phyloP scores from a whole-genome alignment of 2,113 vertebrate genomes.

The Corythoichthys haematopterus region DNA sequence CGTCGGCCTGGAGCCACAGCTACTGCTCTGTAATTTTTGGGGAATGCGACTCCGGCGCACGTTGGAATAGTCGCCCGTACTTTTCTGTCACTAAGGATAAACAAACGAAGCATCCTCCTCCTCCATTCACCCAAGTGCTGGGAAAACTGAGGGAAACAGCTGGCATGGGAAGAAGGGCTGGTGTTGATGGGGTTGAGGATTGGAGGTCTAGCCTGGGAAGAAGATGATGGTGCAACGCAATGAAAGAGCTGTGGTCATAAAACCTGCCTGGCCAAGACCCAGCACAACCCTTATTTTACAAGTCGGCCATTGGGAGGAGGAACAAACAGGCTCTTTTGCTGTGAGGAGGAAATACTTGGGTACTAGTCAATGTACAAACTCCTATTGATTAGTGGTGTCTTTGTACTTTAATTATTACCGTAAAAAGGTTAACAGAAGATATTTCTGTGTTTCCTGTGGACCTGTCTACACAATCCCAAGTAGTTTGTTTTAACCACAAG shows the following conservation, averaged over 20 bases:
- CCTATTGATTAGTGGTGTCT: neutral
- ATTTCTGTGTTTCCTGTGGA: neutral
- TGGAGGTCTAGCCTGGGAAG: slow-evolving; percentile 5
- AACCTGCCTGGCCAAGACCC: slow-evolving; percentile 66
- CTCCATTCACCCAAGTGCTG: slow-evolving; percentile 37
- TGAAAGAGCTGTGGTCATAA: slow-evolving; percentile 57
- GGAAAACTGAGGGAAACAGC: slow-evolving; percentile 51
- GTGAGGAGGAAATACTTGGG: neutral
- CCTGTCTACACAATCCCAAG: neutral
- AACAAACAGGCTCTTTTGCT: neutral
- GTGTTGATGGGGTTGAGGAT: slow-evolving; percentile 3
- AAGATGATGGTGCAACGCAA: slow-evolving; percentile 36
- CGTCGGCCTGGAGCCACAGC: slow-evolving; percentile 43
- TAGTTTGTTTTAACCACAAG: no score
- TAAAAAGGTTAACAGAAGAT: neutral
- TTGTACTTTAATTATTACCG: neutral
- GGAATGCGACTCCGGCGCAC: slow-evolving; percentile 53
- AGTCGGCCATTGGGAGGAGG: slow-evolving; percentile 29
- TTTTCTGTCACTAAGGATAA: slow-evolving; percentile 42
- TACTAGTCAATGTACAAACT: neutral
- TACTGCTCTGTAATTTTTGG: slow-evolving; percentile 64
- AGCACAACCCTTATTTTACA: slow-evolving; percentile 44
- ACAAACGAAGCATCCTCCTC: slow-evolving; percentile 43
- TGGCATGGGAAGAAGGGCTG: slow-evolving; percentile 28
- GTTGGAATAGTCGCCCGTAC: slow-evolving; percentile 5